Conservation (phyloP, 2,797 vertebrate species). For the Neopelma chrysocephalum region DNA sequence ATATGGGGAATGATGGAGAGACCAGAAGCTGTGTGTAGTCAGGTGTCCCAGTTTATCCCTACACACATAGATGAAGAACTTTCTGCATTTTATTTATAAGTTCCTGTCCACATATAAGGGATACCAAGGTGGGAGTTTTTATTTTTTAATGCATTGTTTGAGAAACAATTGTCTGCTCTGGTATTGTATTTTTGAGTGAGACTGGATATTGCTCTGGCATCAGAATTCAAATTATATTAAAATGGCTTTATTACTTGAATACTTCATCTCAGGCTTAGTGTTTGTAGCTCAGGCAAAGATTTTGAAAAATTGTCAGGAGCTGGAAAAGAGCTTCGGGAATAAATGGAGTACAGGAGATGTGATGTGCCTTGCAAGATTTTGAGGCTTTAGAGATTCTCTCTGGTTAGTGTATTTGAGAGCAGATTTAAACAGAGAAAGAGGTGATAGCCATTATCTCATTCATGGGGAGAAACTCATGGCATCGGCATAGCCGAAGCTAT, state of each 20-base stretch:
- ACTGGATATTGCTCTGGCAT: background rate
- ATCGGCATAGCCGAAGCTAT: background rate
- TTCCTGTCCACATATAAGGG: background rate
- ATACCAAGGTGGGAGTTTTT: background rate
- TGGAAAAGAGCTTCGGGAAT: background rate
- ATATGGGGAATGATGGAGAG: background rate
- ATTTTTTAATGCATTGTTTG: background rate
- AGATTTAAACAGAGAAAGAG: background rate
- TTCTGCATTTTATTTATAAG: background rate
- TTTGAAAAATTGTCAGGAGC: background rate
- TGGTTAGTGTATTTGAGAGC: background rate
- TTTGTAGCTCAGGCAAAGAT: background rate
- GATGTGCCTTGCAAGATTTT: background rate
- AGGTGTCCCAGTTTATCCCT: background rate
- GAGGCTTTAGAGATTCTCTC: background rate
- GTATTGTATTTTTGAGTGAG: background rate
- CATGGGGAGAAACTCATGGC: background rate
- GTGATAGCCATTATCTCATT: background rate
- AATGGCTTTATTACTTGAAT: background rate
- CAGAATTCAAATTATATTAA: background rate
- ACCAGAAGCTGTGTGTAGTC: background rate
- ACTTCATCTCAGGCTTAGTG: background rate
- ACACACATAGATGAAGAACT: background rate
- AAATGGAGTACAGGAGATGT: background rate
- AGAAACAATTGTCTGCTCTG: background rate